Evolutionary conservation across 2,888 invertebrate species (phyloP), one percentile per base, ranked within the genome.

Genomic region (Myathropa florea): DNA sequence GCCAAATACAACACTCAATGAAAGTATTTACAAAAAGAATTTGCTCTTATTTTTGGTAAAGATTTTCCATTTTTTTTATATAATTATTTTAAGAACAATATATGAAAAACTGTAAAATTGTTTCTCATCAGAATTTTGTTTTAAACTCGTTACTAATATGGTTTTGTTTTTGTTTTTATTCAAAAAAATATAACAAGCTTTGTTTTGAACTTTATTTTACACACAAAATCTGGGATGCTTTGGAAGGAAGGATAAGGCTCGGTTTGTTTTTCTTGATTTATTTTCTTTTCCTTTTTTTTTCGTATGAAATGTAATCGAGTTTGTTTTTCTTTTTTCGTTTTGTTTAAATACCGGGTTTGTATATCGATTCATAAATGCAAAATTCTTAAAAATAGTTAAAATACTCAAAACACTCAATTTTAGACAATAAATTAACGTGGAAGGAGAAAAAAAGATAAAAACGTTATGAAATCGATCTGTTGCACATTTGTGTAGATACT

Each of bases 241-340:
- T 68, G 73, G 78, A 78, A 78, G 83, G 79, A 73, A 63, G 83
- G 83, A 60, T 79, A 83, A 83, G 83, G 83, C 79, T 83, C 73
- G 83, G 78, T 83, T 83, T 61, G 60, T 21, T 18, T 65, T 71
- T 55, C 3, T 21, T 46, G n/a, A 64, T 60, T 76, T 14, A 9
- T 4, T 28, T 59, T 26, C 6, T 65, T 23, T 9, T n/a, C n/a
- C n/a, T 63, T 36, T 9, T 10, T 33, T 33, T 61, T 7, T 18
- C 18, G 7, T 18, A 18, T 46, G 46, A n/a, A 33, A 46, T 6
- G n/a, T 46, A 18, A 18, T 46, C 46, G 46, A 33, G 33, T 33
- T 33, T 7, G n/a, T n/a, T n/a, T n/a, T n/a, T 46, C 6, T 46
- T 46, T 30, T 63, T 30, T 30, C 9, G 7, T 76, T 67, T 57